Base-by-base conservation (phyloP, 2,888 invertebrate species). In the Caradrina clavipalpis region DNA sequence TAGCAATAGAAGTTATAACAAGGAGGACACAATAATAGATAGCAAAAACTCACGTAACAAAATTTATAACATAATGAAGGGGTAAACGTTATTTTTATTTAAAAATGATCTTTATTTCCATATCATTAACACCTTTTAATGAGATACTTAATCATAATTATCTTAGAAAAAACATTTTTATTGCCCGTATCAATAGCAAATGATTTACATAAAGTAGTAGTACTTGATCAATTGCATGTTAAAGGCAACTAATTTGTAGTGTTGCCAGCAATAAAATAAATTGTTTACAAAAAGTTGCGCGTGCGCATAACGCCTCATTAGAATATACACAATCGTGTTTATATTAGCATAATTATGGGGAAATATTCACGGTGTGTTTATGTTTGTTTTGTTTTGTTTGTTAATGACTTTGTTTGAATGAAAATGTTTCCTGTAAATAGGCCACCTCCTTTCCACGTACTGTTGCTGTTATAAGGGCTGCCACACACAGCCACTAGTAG, bases 271-370 rank as follows among this genome's bases (percentile, higher is more conserved):
- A 62, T 63, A 66, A 76, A 76, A 66, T 63, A 76, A 69, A 57
- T 69, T 60, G 63, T 61, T 69, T 54, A 53, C 62, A 65, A 78
- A 77, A 78, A 78, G 62, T 15, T 35, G 57, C 75, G 56, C 68
- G 67, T 65, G 76, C 31, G 51, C 63, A 61, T 69, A 64, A 55
- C 49, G 31, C 64, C 73, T 78, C 63, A 80, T 80, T 73, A 78
- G 51, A 76, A 73, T 78, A 81, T 56, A 60, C 72, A 81, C 77
- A 73, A 76, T 78, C 60, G 72, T 66, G 62, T 77, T 71, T 69
- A 45, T 62, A 73, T 82, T 76, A 69, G 62, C 74, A 83, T 80
- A 78, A 78, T 75, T 63, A 64, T 74, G 74, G 69, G 74, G 66
- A 63, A 73, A 69, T 67, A 66, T 51, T 26, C 42, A 35, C 22